These are phyloP conservation scores for Branchellion lobata DNA, from an alignment of 2,888 invertebrate genomes.

Conservation along the genomic window DNA sequence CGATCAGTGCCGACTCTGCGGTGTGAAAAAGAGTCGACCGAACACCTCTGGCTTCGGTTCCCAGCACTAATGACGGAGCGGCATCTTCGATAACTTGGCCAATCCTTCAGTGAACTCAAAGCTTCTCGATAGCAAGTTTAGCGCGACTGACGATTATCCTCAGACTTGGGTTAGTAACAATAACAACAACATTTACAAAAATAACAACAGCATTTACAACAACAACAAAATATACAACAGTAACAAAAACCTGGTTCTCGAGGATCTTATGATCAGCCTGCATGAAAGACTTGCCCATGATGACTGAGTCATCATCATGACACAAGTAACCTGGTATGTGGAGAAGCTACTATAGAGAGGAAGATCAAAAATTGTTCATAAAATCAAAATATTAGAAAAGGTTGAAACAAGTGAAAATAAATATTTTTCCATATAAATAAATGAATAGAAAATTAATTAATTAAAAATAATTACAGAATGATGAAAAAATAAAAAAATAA, in stretches of 20 bases:
- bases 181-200: background rate
- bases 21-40: background rate
- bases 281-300: constrained; percentile 90
- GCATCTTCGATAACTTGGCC: background rate
- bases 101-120: background rate
- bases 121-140: background rate
- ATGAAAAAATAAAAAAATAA: no score
- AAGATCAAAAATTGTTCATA: no score
- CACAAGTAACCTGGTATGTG: constrained; percentile 74
- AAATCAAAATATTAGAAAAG: no score
- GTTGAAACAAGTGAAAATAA: no score
- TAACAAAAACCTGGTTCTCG: constrained; percentile 81
- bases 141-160: background rate
- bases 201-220: background rate
- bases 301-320: constrained; percentile 83
- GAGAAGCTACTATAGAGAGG: no score
- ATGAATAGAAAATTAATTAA: no score
- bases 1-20: background rate
- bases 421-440: no score
- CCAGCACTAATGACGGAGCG: background rate
- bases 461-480: no score
- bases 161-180: no score
- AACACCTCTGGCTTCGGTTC: background rate
- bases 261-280: constrained; percentile 94
- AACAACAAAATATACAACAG: background rate